Conservation (phyloP, 2,113 vertebrate genomes). For the Saguinus midas region DNA sequence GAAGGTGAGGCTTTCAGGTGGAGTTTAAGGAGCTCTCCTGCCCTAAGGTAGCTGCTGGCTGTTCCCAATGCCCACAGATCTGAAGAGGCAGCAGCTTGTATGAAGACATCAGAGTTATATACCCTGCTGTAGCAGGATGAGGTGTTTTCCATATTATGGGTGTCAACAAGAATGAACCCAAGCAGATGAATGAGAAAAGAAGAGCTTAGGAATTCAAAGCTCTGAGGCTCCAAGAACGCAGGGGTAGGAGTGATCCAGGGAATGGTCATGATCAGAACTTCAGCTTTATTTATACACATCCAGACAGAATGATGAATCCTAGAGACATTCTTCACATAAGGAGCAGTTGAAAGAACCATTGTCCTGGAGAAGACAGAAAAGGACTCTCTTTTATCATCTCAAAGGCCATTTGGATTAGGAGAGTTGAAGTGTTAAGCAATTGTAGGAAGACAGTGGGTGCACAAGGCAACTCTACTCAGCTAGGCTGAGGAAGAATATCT, state of each 20-base stretch:
- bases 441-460: not conserved
- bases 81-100: not conserved
- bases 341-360: not conserved
- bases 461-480: not conserved
- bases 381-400: not conserved
- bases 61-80: not conserved
- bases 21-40: not conserved
- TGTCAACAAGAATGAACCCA: not conserved
- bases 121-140: not conserved
- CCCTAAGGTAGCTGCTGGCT: fast-evolving
- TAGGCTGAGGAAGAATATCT: not conserved
- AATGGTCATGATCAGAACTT: no score
- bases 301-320: not conserved
- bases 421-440: not conserved
- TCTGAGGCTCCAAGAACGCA: not conserved
- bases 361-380: not conserved
- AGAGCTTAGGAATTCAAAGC: not conserved
- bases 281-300: not conserved
- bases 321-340: not conserved
- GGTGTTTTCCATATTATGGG: not conserved
- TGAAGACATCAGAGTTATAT: not conserved
- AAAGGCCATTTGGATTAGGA: not conserved
- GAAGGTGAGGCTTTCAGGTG: not conserved
- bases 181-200: not conserved
- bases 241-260: not conserved